Base-by-base conservation (phyloP, 2,888 invertebrate genomes). In the Nebria salina region DNA sequence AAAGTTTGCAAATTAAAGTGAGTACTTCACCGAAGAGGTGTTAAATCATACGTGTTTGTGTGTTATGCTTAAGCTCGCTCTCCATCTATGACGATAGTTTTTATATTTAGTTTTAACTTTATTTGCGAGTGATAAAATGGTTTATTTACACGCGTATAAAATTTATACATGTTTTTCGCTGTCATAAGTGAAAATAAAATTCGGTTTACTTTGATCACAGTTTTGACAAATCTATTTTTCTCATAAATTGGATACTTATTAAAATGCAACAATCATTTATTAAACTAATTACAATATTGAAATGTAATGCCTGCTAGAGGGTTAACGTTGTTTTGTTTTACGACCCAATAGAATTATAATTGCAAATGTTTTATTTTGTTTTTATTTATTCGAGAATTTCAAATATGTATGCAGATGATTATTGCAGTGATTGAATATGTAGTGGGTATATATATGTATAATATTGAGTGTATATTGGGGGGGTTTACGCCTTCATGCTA, bases 91-190 rank as follows among this genome's bases (percentile, higher is more conserved):
- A 25, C 34, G 75, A 80, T 72, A 75, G 75, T 73, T 78, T 80
- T 75, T 80, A 75, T 80, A 80, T 80, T 80, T 80, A 80, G 75
- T 70, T 72, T 64, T 41, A 20, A 20, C 64, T 43, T 72, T 80
- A 80, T 80, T 80, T 75, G 75, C 43, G 64, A 34, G 72, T 72
- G 75, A 72, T 80, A 80, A 80, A 80, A 80, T 80, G 75, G 70
- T 79, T 80, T 80, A 80, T 80, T 75, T 80, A 72, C 75, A 34
- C 43, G 41, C 11, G 72, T 73, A 79, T 74, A 79, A 79, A 74
- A 68, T 79, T 74, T 79, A 79, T 79, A 79, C 75, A 79, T 79
- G 79, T 79, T 80, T 80, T 80, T 80, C 73, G 54, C 54, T 54
- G 54, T 54, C 54, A 54, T 54, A 8, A 54, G 11, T 54, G 54